phyloP scores from a whole-genome alignment of 2,797 vertebrate genomes.

The Danionella dracula region DNA sequence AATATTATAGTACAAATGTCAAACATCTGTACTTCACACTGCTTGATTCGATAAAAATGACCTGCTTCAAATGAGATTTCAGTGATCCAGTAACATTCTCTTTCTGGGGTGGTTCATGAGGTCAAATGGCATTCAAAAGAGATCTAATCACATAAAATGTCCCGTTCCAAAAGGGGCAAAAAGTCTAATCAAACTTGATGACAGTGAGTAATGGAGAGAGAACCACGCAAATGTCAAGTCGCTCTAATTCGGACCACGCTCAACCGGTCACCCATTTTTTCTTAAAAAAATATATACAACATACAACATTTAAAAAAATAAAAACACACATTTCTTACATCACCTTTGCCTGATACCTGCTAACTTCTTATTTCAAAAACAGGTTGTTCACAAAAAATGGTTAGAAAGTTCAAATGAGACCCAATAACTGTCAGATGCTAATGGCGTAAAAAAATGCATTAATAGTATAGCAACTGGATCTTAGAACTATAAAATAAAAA shows the following conservation, averaged over 20 bases:
- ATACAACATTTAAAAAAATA: background rate
- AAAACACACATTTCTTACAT: background rate
- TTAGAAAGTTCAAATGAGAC: background rate
- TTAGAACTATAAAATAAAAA: too few relatives aligned
- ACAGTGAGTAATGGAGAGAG: slow-evolving; percentile 23
- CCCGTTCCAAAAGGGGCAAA: slow-evolving; percentile 1
- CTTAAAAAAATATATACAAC: too few relatives aligned
- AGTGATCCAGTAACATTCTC: background rate
- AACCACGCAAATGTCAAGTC: slow-evolving; percentile 30
- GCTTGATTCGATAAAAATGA: background rate
- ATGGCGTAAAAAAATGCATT: too few relatives aligned
- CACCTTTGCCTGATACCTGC: background rate
- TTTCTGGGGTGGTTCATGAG: background rate
- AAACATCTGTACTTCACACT: background rate
- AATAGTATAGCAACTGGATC: too few relatives aligned
- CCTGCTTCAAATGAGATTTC: background rate
- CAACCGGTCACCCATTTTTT: slow-evolving; percentile 5
- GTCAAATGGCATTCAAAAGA: background rate
- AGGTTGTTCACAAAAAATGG: background rate
- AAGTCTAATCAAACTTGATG: slow-evolving; percentile 6
- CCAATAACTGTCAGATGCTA: too few relatives aligned
- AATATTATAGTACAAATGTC: background rate
- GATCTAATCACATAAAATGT: background rate
- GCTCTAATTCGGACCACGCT: background rate
- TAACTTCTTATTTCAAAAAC: background rate